Evolutionary conservation across 2,797 vertebrate species (phyloP).

Genomic region (Platalea minor): DNA sequence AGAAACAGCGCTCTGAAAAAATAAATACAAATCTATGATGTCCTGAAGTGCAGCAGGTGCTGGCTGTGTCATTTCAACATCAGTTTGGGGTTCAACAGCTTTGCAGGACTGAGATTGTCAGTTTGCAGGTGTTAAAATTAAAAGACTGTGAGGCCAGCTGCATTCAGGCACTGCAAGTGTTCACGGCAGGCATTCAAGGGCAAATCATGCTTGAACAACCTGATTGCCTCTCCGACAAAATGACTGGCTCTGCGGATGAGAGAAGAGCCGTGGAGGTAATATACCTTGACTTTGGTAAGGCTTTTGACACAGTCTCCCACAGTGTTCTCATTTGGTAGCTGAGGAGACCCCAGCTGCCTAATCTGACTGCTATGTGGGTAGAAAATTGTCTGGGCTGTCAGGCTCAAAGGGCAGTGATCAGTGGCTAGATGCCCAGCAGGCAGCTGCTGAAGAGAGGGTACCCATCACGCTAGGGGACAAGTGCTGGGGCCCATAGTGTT

Average conservation of each 20-base stretch:
- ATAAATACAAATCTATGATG: background rate
- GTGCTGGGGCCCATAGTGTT: background rate
- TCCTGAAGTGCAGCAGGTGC: constrained; percentile 49
- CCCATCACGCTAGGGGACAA: rapidly evolving
- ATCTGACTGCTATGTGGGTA: background rate
- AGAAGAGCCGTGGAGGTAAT: background rate
- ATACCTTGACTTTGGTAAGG: constrained; percentile 59
- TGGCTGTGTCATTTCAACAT: constrained; percentile 6
- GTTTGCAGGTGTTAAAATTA: constrained; percentile 62
- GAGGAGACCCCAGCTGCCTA: background rate
- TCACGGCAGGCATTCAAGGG: constrained; percentile 51
- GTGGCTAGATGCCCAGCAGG: background rate
- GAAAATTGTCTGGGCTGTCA: background rate
- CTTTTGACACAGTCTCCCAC: constrained; percentile 31
- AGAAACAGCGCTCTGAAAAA: background rate
- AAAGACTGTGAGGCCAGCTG: constrained; percentile 50
- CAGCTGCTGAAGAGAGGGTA: background rate
- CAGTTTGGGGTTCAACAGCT: constrained; percentile 36
- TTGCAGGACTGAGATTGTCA: constrained; percentile 38
- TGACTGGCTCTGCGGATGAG: constrained; percentile 22
- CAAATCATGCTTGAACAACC: constrained; percentile 52
- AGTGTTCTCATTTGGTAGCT: constrained; percentile 38
- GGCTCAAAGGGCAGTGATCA: background rate
- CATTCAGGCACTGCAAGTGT: background rate
- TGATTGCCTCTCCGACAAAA: constrained; percentile 40